Percentiles rank a stretch among this genome's conserved stretches.
Evolutionary conservation across 2,113 vertebrate genomes (phyloP).

Genomic region (Dissostichus mawsoni): DNA sequence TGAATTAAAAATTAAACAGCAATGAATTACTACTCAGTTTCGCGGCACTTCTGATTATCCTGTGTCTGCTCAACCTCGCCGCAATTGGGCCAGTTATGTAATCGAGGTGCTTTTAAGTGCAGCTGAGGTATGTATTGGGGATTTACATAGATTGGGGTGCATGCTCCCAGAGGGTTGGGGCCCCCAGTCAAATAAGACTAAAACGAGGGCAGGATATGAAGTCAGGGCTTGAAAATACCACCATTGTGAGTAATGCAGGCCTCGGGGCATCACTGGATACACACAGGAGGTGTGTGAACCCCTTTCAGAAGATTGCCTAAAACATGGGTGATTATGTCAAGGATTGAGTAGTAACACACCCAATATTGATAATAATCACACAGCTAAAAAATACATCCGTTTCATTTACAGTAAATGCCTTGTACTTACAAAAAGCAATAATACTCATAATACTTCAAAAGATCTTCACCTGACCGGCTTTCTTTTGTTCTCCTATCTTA

Average conservation of each 20-base stretch:
- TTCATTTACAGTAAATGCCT: constrained; percentile 28
- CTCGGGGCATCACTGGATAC: constrained; percentile 51
- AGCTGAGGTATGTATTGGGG: constrained; percentile 65
- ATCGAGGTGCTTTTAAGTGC: constrained; percentile 52
- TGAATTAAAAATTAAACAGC: constrained; percentile 50
- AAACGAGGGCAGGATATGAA: constrained; percentile 75
- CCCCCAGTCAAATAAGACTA: constrained; percentile 65
- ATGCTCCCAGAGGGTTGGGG: constrained; percentile 38
- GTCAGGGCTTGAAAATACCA: constrained; percentile 71
- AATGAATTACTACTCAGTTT: background rate
- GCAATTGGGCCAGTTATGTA: constrained; percentile 57
- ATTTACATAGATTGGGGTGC: constrained; percentile 73
- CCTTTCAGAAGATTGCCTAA: constrained; percentile 38
- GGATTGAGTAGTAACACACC: constrained; percentile 10
- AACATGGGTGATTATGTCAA: constrained; percentile 20
- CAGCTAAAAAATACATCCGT: background rate
- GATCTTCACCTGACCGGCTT: background rate
- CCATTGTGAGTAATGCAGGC: constrained; percentile 59
- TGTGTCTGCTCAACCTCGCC: constrained; percentile 3
- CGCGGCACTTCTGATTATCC: constrained; percentile 6
- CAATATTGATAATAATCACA: background rate
- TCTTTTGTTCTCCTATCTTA: constrained; percentile 63
- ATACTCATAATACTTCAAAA: constrained; percentile 11
- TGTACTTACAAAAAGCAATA: constrained; percentile 13
- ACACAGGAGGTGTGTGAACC: constrained; percentile 47